A percentile compares a stretch with the other conserved stretches of the same genome.
Evolutionary conservation across 2,888 invertebrate genomes (phyloP).

Genomic region (Kryphioiulus occultus): DNA sequence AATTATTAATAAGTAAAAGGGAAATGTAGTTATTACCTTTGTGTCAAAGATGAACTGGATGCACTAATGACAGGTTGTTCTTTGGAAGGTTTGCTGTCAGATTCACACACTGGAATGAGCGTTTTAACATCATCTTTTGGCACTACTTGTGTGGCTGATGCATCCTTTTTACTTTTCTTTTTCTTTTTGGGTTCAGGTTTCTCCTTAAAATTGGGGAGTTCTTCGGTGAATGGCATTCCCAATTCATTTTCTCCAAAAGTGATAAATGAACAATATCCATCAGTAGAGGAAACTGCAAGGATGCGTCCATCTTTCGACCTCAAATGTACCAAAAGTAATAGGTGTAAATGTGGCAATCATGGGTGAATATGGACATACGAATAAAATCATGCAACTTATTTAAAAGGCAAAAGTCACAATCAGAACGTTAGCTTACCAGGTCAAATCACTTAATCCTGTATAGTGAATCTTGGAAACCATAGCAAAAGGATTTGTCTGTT

Average conservation of each 20-base stretch:
- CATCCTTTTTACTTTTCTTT: neutral
- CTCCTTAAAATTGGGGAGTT: neutral
- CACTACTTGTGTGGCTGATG: neutral
- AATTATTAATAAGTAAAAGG: neutral
- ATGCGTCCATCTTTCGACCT: conserved; percentile 79
- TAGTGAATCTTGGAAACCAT: conserved; percentile 85
- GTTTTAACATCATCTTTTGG: neutral
- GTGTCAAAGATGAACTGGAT: neutral
- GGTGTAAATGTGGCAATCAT: neutral
- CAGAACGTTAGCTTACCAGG: conserved; percentile 72
- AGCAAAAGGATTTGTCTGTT: conserved; percentile 80
- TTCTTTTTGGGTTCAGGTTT: neutral
- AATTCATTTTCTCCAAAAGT: conserved; percentile 78
- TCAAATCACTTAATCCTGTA: conserved; percentile 84
- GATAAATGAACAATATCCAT: conserved; percentile 87
- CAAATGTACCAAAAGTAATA: neutral
- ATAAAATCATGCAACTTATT: too few species aligned
- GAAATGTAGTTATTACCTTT: neutral
- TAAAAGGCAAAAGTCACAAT: neutral
- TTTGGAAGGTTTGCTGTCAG: neutral
- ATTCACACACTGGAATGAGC: neutral
- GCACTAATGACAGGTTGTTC: neutral
- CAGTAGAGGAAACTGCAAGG: conserved; percentile 82
- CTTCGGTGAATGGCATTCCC: conserved; percentile 68
- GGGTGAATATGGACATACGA: too few species aligned